Percentiles rank a stretch among this genome's conserved stretches.
phyloP scores from a whole-genome alignment of 2,797 vertebrate genomes.

The Periparus ater region DNA sequence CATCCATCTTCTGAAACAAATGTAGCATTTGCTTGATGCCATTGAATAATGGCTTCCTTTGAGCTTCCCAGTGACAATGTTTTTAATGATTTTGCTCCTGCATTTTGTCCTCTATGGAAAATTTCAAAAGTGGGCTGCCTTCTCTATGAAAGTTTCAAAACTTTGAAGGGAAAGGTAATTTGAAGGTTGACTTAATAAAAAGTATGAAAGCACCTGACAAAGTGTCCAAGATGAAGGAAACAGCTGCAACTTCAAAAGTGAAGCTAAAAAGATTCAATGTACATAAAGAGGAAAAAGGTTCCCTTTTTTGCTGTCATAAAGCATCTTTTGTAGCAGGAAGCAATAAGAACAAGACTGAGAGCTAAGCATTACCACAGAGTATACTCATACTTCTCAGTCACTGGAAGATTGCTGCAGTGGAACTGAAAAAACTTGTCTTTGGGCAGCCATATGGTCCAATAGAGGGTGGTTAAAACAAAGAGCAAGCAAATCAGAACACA shows the following conservation, averaged over 20 bases:
- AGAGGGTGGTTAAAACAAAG: neutral
- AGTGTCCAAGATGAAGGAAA: slow-evolving; percentile 41
- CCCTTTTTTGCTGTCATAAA: slow-evolving; percentile 49
- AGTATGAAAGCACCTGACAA: slow-evolving; percentile 39
- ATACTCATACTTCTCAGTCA: neutral
- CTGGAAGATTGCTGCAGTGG: neutral
- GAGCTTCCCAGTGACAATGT: neutral
- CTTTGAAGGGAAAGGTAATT: slow-evolving; percentile 53
- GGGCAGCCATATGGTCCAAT: neutral
- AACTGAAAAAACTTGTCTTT: neutral
- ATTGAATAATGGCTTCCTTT: neutral
- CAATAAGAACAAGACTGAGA: slow-evolving; percentile 10
- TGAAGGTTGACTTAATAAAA: slow-evolving; percentile 52
- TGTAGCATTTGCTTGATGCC: neutral
- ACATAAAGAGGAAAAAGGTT: neutral
- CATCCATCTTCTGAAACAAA: neutral
- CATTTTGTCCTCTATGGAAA: neutral
- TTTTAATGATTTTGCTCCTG: slow-evolving; percentile 31
- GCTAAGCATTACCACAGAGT: neutral
- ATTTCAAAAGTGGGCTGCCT: neutral
- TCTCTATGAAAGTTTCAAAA: neutral
- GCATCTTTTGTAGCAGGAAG: slow-evolving; percentile 22
- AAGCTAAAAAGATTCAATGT: slow-evolving; percentile 8
- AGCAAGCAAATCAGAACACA: neutral
- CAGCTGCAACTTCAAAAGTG: slow-evolving; percentile 34